A percentile compares a stretch with the other conserved stretches of the same genome.
phyloP scores from a whole-genome alignment of 2,888 invertebrate species.

The Calameuta pallipes region DNA sequence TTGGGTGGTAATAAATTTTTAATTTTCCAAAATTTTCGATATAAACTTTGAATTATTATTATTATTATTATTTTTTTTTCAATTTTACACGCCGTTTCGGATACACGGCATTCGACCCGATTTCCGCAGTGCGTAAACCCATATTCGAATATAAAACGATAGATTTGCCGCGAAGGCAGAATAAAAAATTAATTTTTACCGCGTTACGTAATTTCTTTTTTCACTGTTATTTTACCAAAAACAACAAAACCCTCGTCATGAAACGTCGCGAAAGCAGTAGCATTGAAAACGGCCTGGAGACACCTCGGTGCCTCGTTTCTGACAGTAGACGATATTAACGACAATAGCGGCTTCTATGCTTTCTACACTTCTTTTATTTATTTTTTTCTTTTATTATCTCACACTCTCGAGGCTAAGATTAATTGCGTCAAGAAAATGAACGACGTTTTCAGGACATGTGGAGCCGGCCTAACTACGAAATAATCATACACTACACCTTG shows the following conservation, averaged over 20 bases:
- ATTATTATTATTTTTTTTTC: no score
- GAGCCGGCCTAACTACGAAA: neutral
- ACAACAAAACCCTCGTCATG: no score
- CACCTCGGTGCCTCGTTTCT: neutral
- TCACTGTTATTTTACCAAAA: neutral
- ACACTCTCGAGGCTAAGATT: neutral
- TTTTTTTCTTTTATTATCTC: neutral
- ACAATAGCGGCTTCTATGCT: neutral
- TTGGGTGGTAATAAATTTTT: no score
- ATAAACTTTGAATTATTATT: no score
- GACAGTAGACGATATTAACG: neutral
- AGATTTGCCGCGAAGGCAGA: neutral
- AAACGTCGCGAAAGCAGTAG: no score
- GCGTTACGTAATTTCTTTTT: neutral
- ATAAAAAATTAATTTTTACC: constrained; percentile 5
- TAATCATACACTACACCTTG: neutral
- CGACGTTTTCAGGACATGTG: neutral
- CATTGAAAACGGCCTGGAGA: neutral
- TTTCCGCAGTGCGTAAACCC: no score
- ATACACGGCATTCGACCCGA: no score
- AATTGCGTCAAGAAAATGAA: neutral
- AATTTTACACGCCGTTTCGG: no score
- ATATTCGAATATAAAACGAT: neutral
- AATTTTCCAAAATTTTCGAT: no score
- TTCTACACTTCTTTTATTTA: neutral